Evolutionary conservation across 2,113 vertebrate genomes (phyloP).

Genomic region (Malurus elegans): DNA sequence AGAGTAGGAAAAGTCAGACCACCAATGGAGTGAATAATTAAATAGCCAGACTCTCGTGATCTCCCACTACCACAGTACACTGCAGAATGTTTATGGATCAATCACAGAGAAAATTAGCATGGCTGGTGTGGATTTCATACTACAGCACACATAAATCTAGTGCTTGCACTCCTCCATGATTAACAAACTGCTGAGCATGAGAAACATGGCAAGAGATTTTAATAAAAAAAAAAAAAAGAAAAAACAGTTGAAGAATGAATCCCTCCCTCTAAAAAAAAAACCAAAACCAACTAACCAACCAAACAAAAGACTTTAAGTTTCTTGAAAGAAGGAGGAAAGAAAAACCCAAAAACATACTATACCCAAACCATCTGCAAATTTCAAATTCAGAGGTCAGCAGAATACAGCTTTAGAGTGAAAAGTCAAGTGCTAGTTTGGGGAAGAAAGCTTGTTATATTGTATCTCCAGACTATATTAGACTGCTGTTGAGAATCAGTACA

Average conservation of each 20-base stretch:
- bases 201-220: not conserved
- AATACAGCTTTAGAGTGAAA: not conserved
- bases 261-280: not conserved
- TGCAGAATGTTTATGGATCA: not conserved
- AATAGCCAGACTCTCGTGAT: not conserved
- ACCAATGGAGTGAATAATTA: not conserved
- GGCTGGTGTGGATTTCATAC: not conserved
- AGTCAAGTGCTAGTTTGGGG: not conserved
- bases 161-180: not conserved
- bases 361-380: not conserved
- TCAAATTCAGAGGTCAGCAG: not conserved
- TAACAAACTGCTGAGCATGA: not conserved
- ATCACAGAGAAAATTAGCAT: not conserved
- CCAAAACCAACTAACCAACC: not conserved
- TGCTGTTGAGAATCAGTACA: not conserved
- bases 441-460: not conserved
- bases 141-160: not conserved
- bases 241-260: not conserved
- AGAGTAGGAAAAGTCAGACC: not conserved
- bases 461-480: not conserved
- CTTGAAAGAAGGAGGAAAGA: not conserved
- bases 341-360: not conserved
- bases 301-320: not conserved
- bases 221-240: not conserved
- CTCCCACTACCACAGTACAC: not conserved